Conservation (phyloP, 37 sponge, comb jelly and placozoan genomes). For the Mnemiopsis leidyi region DNA sequence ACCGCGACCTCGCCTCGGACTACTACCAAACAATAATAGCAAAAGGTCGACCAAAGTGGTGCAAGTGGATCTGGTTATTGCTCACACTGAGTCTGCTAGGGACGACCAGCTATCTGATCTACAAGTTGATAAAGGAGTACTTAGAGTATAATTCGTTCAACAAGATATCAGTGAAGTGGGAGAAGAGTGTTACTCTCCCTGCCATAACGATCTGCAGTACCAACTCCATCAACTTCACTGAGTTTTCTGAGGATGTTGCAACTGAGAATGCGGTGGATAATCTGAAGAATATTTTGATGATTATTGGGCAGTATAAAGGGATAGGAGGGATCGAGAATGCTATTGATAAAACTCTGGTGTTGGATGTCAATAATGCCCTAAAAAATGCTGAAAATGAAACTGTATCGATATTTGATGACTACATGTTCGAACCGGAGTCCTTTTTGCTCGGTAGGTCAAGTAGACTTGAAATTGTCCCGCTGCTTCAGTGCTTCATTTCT, state of each 20-base stretch:
- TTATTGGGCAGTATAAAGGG: neutral
- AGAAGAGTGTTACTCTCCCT: neutral
- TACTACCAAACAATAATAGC: neutral
- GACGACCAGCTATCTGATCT: neutral
- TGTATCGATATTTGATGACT: neutral
- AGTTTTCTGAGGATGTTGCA: neutral
- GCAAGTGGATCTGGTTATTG: neutral
- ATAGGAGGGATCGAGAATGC: neutral
- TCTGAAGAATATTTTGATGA: neutral
- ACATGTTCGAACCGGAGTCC: neutral
- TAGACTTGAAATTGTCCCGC: neutral
- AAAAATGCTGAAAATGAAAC: neutral
- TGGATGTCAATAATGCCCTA: neutral
- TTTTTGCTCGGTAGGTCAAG: neutral
- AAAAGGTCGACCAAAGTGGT: slow-evolving; percentile 8
- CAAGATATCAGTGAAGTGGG: neutral
- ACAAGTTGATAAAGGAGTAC: neutral
- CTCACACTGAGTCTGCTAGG: neutral
- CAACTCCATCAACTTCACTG: neutral
- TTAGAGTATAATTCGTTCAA: slow-evolving; percentile 36
- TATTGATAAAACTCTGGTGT: neutral
- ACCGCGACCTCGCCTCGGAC: slow-evolving; percentile 11
- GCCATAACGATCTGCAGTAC: slow-evolving; percentile 45
- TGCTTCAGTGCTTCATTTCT: no score
- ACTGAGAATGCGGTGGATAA: neutral